Percentiles rank a stretch among this genome's conserved stretches.
These are phyloP conservation scores for Drosophila pegasa DNA, from an alignment of 2,888 invertebrate species.

Conservation along the genomic window DNA sequence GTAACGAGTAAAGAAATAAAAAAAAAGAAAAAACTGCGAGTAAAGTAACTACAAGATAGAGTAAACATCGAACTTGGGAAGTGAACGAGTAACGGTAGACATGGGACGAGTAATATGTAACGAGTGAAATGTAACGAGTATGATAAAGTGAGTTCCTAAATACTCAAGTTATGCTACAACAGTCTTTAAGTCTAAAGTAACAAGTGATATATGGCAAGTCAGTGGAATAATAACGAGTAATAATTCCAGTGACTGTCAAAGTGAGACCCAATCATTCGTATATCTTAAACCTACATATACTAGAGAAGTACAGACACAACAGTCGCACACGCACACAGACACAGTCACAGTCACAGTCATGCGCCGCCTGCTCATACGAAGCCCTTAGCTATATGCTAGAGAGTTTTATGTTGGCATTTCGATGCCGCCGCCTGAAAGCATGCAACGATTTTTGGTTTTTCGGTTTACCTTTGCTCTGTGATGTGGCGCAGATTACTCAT, in stretches of 20 bases:
- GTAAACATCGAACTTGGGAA: background rate
- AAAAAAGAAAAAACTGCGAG: no score
- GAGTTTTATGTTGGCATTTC: background rate
- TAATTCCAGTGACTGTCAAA: background rate
- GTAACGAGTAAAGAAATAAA: background rate
- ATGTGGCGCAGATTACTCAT: slow-evolving; percentile 33
- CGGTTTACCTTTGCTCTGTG: background rate
- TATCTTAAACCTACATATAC: background rate
- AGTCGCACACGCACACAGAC: background rate
- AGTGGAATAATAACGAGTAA: background rate
- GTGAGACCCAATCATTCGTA: background rate
- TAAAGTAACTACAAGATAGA: background rate
- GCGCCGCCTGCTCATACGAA: background rate
- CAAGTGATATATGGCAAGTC: background rate
- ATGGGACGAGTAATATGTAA: background rate
- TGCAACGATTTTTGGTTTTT: slow-evolving; percentile 45
- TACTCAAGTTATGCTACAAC: no score
- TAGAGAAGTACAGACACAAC: background rate
- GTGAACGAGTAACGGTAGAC: background rate
- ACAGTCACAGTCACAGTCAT: background rate
- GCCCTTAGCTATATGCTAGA: background rate
- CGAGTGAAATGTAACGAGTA: background rate
- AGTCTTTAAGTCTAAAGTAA: background rate
- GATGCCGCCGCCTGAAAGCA: slow-evolving; percentile 42
- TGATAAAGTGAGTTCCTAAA: background rate